Conservation (phyloP, 2,113 vertebrate genomes). For the Epinephelus lanceolatus region DNA sequence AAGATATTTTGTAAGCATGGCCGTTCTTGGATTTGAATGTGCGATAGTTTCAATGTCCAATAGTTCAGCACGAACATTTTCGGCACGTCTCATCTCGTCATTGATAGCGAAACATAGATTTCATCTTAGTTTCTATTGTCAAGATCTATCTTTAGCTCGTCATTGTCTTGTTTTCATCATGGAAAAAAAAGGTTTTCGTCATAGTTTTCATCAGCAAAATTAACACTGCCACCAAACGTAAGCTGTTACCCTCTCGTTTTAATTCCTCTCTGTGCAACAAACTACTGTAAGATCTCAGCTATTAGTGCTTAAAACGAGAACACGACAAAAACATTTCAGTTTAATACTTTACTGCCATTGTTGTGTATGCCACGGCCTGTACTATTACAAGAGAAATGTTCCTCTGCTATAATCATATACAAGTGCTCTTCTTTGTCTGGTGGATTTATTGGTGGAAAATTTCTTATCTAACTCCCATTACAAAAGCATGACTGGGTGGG, state of each 20-base stretch:
- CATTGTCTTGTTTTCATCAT: no score
- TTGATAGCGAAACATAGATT: no score
- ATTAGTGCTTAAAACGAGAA: not conserved
- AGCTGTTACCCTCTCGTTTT: slow-evolving; percentile 6
- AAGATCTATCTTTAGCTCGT: no score
- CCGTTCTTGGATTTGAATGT: no score
- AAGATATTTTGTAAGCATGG: no score
- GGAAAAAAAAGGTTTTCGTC: no score
- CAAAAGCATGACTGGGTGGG: slow-evolving; percentile 22
- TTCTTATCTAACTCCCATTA: slow-evolving; percentile 21
- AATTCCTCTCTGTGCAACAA: not conserved
- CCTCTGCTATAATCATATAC: not conserved
- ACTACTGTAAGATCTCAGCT: not conserved
- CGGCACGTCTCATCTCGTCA: no score
- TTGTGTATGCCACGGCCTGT: not conserved
- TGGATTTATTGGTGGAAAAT: slow-evolving; percentile 26
- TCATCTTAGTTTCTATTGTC: no score
- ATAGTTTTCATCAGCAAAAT: no score
- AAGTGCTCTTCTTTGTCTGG: slow-evolving; percentile 13
- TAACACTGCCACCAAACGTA: not conserved
- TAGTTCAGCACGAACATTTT: no score
- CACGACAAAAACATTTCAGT: not conserved
- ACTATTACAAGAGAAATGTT: not conserved
- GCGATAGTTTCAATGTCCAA: no score
- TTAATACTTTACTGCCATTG: not conserved